Conservation (phyloP, 2,113 vertebrate genomes). For the Andinoacara biseriatus region DNA sequence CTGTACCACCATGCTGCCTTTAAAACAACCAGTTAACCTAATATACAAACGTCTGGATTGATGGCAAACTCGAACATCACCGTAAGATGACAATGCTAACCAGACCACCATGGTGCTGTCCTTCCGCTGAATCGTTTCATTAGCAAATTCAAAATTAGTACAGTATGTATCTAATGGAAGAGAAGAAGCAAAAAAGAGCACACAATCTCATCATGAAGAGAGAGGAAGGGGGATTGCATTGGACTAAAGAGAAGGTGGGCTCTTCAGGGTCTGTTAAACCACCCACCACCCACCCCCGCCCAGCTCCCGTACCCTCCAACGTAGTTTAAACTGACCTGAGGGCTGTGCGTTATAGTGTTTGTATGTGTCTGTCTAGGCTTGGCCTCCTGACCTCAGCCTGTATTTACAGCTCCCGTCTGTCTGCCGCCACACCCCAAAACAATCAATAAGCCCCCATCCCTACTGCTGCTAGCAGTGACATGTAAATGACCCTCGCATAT, state of each 20-base stretch:
- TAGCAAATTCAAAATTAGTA: too few species aligned
- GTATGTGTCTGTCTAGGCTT: conserved; percentile 1
- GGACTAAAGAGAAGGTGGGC: background rate
- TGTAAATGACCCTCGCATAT: conserved; percentile 65
- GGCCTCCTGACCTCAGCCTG: conserved; percentile 34
- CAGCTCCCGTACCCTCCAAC: background rate
- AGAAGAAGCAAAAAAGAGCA: background rate
- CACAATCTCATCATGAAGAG: background rate
- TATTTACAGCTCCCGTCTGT: conserved; percentile 46
- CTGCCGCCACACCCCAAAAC: conserved; percentile 29
- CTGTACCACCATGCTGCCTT: too few species aligned
- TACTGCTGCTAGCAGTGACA: conserved; percentile 39
- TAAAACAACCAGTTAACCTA: background rate
- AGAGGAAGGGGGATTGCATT: background rate
- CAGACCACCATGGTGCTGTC: too few species aligned
- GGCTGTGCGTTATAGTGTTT: background rate
- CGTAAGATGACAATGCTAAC: too few species aligned
- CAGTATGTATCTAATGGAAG: too few species aligned
- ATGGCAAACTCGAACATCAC: too few species aligned
- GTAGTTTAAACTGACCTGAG: conserved; percentile 11
- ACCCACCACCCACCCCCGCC: background rate
- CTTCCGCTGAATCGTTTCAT: too few species aligned
- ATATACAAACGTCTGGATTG: background rate
- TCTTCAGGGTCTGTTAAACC: background rate
- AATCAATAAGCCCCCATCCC: conserved; percentile 45